Percentiles rank a stretch among this genome's conserved stretches.
These are phyloP conservation scores for Schizotus pectinicornis DNA, from an alignment of 2,888 invertebrate genomes.

Conservation along the genomic window DNA sequence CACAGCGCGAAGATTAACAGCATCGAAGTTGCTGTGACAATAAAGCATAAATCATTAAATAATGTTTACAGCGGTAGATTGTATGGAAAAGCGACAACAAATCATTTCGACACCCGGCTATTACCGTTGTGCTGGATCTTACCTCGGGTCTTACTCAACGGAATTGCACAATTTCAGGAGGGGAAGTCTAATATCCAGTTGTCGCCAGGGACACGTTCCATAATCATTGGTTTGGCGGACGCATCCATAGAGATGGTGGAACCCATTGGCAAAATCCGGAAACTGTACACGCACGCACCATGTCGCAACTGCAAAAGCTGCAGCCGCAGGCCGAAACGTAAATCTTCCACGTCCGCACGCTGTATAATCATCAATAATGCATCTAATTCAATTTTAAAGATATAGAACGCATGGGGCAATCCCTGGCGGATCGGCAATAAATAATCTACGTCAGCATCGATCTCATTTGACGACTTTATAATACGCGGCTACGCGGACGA, in stretches of 20 bases:
- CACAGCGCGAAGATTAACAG: slow-evolving; percentile 39
- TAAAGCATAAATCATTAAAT: slow-evolving; percentile 46
- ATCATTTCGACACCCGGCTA: slow-evolving; percentile 52
- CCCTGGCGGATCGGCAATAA: not conserved
- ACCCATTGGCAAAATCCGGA: too few relatives aligned
- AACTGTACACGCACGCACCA: too few relatives aligned
- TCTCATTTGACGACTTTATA: too few relatives aligned
- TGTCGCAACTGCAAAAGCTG: not conserved
- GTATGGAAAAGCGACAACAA: slow-evolving; percentile 43
- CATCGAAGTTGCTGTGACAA: slow-evolving; percentile 34
- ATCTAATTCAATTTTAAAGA: slow-evolving; percentile 12
- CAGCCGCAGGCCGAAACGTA: not conserved
- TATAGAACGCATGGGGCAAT: slow-evolving; percentile 5
- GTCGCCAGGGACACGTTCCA: slow-evolving; percentile 5
- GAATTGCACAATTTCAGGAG: slow-evolving; percentile 30
- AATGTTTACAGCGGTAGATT: slow-evolving; percentile 37
- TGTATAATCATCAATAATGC: slow-evolving; percentile 9
- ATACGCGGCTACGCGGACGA: too few relatives aligned
- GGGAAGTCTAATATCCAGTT: slow-evolving; percentile 3
- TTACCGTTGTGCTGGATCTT: slow-evolving; percentile 34
- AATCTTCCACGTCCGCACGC: slow-evolving; percentile 4
- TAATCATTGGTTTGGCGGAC: slow-evolving; percentile 11
- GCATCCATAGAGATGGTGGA: too few relatives aligned
- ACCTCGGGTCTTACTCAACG: slow-evolving; percentile 29
- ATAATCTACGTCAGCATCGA: too few relatives aligned